phyloP scores from a whole-genome alignment of 1,140 invertebrate species.

The Drosophila serrata region DNA sequence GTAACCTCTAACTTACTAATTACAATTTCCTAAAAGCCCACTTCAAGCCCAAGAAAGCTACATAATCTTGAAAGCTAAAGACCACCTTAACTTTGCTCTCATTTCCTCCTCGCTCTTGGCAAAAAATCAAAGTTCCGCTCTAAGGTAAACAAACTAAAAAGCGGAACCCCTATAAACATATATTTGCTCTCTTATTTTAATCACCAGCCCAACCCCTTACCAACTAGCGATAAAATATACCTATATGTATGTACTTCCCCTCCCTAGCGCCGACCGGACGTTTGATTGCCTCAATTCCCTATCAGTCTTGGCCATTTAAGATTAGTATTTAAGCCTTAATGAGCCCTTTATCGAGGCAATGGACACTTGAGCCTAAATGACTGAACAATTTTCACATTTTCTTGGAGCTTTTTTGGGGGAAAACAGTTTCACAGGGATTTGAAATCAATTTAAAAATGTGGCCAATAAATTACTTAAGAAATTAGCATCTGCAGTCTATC shows the following conservation, averaged over 20 bases:
- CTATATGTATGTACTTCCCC: slow-evolving; percentile 7
- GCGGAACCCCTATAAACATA: background rate
- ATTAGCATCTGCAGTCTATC: background rate
- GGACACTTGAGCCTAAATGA: background rate
- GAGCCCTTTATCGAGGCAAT: slow-evolving; percentile 9
- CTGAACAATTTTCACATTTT: background rate
- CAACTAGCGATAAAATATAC: slow-evolving; percentile 4
- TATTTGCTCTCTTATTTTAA: slow-evolving; percentile 1
- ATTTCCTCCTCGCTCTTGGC: slow-evolving; percentile 1
- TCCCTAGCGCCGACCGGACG: slow-evolving; percentile 26
- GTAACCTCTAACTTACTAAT: background rate
- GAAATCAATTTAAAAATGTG: background rate
- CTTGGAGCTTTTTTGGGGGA: background rate
- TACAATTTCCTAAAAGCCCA: background rate
- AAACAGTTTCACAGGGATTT: background rate
- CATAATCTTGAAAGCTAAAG: slow-evolving; percentile 2
- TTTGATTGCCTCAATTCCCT: slow-evolving; percentile 15
- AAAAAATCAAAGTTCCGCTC: slow-evolving; percentile 39
- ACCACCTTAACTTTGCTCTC: slow-evolving; percentile 3
- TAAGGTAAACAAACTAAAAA: slow-evolving; percentile 63
- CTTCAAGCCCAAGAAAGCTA: background rate
- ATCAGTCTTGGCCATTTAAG: slow-evolving; percentile 29
- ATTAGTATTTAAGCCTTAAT: slow-evolving; percentile 22
- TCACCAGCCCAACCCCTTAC: background rate
- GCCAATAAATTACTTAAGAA: background rate